These are phyloP conservation scores for Lingula anatina DNA, from an alignment of 2,888 invertebrate genomes.

Conservation along the genomic window DNA sequence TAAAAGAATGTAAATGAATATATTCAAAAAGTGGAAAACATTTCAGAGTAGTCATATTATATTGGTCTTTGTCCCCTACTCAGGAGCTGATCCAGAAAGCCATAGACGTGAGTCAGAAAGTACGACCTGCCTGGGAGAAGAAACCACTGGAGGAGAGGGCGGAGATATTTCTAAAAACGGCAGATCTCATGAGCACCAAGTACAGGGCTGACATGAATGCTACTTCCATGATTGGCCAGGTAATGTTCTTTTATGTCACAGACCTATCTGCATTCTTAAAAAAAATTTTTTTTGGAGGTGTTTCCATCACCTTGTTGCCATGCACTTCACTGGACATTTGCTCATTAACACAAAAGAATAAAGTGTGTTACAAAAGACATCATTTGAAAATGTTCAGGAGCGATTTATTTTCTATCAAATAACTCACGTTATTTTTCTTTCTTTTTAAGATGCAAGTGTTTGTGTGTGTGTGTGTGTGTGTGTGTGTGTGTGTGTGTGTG, in stretches of 20 bases:
- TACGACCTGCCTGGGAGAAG: slow-evolving; percentile 84
- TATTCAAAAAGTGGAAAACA: not conserved
- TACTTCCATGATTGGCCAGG: slow-evolving; percentile 93
- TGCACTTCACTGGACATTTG: too few species aligned
- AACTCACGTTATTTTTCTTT: too few species aligned
- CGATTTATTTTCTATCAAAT: too few species aligned
- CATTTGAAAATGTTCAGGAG: too few species aligned
- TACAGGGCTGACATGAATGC: slow-evolving; percentile 88
- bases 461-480: too few species aligned
- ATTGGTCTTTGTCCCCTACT: slow-evolving; percentile 4
- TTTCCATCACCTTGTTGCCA: too few species aligned
- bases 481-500: too few species aligned
- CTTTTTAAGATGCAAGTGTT: too few species aligned
- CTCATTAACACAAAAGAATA: too few species aligned
- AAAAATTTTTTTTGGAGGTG: not conserved
- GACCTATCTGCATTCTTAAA: not conserved
- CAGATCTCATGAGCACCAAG: slow-evolving; percentile 80
- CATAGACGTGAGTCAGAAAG: slow-evolving; percentile 71
- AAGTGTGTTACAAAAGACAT: too few species aligned
- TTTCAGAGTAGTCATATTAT: not conserved
- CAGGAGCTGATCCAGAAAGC: slow-evolving; percentile 76
- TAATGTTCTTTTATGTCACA: slow-evolving; percentile 12
- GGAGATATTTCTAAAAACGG: slow-evolving; percentile 68
- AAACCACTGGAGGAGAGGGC: slow-evolving; percentile 76
- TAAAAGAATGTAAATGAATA: too few species aligned